phyloP scores from a whole-genome alignment of 2,888 invertebrate species.

The Amblyjoppa fuscipennis region DNA sequence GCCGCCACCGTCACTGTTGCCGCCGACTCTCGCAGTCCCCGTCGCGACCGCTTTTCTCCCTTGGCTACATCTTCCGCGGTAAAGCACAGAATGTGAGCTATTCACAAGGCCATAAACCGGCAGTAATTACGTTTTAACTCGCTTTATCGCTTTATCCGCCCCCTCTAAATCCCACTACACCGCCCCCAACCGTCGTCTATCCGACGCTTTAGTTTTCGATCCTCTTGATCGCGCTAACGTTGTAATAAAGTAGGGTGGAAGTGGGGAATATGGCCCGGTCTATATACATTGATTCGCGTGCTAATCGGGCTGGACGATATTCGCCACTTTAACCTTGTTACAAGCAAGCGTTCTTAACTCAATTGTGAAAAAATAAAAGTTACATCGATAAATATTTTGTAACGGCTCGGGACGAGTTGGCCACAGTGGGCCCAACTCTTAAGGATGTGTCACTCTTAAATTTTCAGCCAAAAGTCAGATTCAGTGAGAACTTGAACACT shows the following conservation, averaged over 20 bases:
- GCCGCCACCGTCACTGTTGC: not conserved
- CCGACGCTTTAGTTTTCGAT: slow-evolving; percentile 4
- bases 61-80: slow-evolving; percentile 36
- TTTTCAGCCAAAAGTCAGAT: too few species aligned
- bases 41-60: slow-evolving; percentile 24
- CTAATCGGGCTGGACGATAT: too few species aligned
- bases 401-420: not conserved
- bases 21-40: slow-evolving; percentile 10
- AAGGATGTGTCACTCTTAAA: too few species aligned
- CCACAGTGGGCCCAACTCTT: too few species aligned
- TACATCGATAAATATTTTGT: slow-evolving; percentile 17
- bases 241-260: not conserved
- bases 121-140: slow-evolving; percentile 66
- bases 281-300: too few species aligned
- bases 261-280: too few species aligned
- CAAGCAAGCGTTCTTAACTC: too few species aligned
- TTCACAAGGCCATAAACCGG: slow-evolving; percentile 62
- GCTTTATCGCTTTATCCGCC: slow-evolving; percentile 63
- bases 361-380: not conserved
- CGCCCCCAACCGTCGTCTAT: not conserved
- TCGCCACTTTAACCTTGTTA: not conserved
- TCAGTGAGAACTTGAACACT: too few species aligned
- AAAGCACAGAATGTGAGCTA: slow-evolving; percentile 56
- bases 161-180: slow-evolving; percentile 13
- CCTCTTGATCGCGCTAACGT: not conserved